Evolutionary conservation across 2,113 vertebrate species (phyloP).

Genomic region (Sitta europaea): DNA sequence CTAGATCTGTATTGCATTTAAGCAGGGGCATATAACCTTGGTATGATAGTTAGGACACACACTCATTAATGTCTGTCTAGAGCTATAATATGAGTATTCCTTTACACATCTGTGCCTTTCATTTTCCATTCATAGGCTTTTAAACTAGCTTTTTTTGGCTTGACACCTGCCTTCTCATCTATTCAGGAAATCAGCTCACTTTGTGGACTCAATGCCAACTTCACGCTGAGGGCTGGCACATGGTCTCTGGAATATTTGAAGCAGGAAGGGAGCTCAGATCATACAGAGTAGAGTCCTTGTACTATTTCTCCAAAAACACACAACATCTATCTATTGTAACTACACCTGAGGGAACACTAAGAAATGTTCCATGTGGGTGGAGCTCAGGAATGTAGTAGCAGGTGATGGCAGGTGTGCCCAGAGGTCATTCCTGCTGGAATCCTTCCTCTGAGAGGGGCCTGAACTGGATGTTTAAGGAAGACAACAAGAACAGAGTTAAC

Average conservation of each 20-base stretch:
- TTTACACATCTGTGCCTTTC: background rate
- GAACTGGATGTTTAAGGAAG: background rate
- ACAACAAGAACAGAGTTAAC: background rate
- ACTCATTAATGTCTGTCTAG: background rate
- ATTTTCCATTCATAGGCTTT: background rate
- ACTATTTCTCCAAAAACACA: background rate
- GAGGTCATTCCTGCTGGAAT: background rate
- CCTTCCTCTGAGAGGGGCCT: background rate
- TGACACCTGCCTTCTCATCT: background rate
- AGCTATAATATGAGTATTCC: background rate
- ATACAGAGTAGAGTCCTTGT: background rate
- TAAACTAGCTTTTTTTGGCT: background rate
- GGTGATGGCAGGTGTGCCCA: background rate
- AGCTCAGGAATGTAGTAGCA: background rate
- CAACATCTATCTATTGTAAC: background rate
- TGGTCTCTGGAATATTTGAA: background rate
- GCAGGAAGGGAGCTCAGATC: background rate
- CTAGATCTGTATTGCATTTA: background rate
- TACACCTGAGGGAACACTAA: background rate
- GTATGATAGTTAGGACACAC: background rate
- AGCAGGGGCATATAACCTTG: background rate
- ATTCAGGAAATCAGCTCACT: background rate
- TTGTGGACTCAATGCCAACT: background rate
- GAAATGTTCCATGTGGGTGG: background rate
- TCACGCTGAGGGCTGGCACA: background rate